Evolutionary conservation across 2,113 vertebrate genomes (phyloP).

Genomic region (Serilophus lunatus): DNA sequence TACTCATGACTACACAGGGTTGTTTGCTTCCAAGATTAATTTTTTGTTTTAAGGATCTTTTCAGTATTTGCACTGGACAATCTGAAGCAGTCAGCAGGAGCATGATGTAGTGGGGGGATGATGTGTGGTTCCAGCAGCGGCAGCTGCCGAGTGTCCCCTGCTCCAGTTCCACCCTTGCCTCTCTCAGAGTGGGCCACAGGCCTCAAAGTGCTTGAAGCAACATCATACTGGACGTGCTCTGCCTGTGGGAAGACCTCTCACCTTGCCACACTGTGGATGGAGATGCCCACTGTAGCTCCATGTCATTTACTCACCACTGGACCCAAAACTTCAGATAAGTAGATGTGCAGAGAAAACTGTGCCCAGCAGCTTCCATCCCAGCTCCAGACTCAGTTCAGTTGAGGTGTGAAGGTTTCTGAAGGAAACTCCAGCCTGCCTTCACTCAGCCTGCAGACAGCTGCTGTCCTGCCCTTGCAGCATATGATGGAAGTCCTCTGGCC

Average conservation of each 20-base stretch:
- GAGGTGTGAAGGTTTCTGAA: neutral
- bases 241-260: neutral
- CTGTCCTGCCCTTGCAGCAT: neutral
- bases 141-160: neutral
- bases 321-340: neutral
- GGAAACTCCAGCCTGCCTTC: neutral
- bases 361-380: neutral
- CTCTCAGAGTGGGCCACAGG: neutral
- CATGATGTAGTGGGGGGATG: neutral
- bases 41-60: neutral
- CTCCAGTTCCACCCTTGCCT: neutral
- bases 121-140: neutral
- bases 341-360: neutral
- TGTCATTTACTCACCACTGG: accelerated
- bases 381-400: neutral
- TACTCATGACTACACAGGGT: neutral
- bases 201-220: neutral
- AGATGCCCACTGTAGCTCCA: neutral
- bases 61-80: neutral
- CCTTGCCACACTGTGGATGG: neutral
- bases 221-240: neutral
- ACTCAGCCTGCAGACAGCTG: neutral
- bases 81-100: neutral
- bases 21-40: neutral
- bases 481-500: neutral